phyloP scores from a whole-genome alignment of 2,113 vertebrate genomes.

The Mus pahari region DNA sequence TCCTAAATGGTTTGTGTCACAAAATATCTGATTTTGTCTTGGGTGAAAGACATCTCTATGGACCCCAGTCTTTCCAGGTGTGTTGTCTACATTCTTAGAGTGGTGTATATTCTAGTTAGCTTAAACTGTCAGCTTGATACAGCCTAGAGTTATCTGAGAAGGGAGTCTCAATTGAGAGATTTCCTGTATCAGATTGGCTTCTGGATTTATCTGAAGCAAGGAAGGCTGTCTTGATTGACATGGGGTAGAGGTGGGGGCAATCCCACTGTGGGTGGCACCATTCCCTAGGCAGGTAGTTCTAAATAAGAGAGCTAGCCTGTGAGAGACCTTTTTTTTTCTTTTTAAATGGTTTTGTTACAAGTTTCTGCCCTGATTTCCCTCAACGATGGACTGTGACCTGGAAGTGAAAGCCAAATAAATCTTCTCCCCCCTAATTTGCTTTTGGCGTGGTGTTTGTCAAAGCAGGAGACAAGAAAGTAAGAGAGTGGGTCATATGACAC shows the following conservation, averaged over 20 bases:
- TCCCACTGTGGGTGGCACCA: background rate
- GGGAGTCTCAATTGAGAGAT: background rate
- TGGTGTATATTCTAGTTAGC: background rate
- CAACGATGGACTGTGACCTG: background rate
- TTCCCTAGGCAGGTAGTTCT: background rate
- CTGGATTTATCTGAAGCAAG: background rate
- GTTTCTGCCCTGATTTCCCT: background rate
- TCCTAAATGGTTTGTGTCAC: background rate
- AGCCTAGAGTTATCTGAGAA: background rate
- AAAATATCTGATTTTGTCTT: background rate
- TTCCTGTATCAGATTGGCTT: background rate
- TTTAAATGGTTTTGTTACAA: background rate
- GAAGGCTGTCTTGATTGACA: background rate
- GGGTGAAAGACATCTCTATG: background rate
- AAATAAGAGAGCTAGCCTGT: background rate
- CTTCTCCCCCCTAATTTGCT: background rate
- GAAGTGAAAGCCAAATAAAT: background rate
- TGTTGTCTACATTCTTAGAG: background rate
- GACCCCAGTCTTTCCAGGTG: background rate
- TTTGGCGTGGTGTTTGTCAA: background rate
- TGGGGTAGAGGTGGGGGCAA: background rate
- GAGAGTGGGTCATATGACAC: background rate
- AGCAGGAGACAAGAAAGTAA: background rate
- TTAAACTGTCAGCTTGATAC: background rate
- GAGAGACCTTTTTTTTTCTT: background rate